These are phyloP conservation scores for Tachystola acroxantha DNA, from an alignment of 2,888 invertebrate genomes.

Conservation along the genomic window DNA sequence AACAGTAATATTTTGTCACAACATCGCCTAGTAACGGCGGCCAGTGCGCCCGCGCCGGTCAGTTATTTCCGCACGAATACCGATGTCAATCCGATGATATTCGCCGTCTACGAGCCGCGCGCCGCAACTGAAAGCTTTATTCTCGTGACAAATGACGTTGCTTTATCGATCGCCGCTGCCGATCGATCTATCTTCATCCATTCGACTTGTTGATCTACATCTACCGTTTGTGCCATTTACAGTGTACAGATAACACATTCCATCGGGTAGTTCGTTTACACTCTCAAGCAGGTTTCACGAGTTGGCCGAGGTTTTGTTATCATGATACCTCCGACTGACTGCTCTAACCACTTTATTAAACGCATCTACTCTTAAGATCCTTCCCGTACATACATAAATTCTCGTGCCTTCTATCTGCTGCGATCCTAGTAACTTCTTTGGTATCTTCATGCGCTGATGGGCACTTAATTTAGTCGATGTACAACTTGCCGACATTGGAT, in stretches of 20 bases:
- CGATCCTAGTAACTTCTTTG: too few species aligned
- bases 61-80: constrained; percentile 34
- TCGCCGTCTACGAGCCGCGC: constrained; percentile 6
- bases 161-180: constrained; percentile 25
- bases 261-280: constrained; percentile 17
- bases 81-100: constrained; percentile 23
- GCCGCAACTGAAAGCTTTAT: constrained; percentile 4
- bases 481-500: too few species aligned
- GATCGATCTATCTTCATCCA: constrained; percentile 40
- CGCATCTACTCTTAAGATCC: too few species aligned
- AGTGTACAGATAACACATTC: constrained; percentile 27
- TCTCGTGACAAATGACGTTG: constrained; percentile 33
- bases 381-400: too few species aligned
- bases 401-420: too few species aligned
- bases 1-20: too few species aligned
- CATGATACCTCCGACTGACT: background rate
- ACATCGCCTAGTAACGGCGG: background rate
- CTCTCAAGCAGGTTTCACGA: background rate
- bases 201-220: constrained; percentile 33
- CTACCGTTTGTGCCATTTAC: constrained; percentile 37
- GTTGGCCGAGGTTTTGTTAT: too few species aligned
- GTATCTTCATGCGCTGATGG: too few species aligned
- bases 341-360: too few species aligned
- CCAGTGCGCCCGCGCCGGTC: constrained; percentile 20
- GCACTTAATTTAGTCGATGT: too few species aligned